A percentile compares a stretch with the other conserved stretches of the same genome.
Evolutionary conservation across 2,888 invertebrate genomes (phyloP).

Genomic region (Cremastinae sp.): DNA sequence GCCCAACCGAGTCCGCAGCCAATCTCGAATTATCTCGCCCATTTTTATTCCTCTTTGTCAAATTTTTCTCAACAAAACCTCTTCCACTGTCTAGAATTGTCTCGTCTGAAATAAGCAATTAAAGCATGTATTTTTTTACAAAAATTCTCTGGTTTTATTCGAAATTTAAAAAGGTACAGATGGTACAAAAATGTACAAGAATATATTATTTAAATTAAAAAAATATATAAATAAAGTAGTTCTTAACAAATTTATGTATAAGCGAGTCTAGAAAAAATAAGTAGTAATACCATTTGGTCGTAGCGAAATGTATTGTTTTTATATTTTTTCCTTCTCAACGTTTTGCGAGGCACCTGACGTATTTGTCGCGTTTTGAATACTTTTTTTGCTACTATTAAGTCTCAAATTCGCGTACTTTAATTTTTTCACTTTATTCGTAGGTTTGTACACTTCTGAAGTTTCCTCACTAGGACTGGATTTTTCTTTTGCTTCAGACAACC

Average conservation of each 20-base stretch:
- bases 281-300: too few relatives aligned
- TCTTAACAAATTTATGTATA: background rate
- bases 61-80: background rate
- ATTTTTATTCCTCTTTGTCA: constrained; percentile 73
- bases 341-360: constrained; percentile 2
- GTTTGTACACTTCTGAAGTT: constrained; percentile 1
- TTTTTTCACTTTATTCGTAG: constrained; percentile 40
- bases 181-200: background rate
- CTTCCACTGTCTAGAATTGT: background rate
- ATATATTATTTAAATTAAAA: background rate
- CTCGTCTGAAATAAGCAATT: constrained; percentile 39
- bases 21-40: constrained; percentile 83
- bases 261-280: too few relatives aligned
- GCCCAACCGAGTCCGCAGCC: constrained; percentile 83
- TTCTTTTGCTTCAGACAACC: constrained; percentile 59
- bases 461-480: constrained; percentile 16
- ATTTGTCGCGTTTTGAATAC: background rate
- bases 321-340: constrained; percentile 7
- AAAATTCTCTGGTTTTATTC: background rate
- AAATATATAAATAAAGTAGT: background rate
- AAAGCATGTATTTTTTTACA: constrained; percentile 3
- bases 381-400: constrained; percentile 33
- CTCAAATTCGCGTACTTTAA: constrained; percentile 58
- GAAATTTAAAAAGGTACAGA: background rate
- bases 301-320: too few relatives aligned